Percentiles rank a stretch among this genome's conserved stretches.
phyloP scores from a whole-genome alignment of 2,888 invertebrate genomes.

The Congeria kusceri region DNA sequence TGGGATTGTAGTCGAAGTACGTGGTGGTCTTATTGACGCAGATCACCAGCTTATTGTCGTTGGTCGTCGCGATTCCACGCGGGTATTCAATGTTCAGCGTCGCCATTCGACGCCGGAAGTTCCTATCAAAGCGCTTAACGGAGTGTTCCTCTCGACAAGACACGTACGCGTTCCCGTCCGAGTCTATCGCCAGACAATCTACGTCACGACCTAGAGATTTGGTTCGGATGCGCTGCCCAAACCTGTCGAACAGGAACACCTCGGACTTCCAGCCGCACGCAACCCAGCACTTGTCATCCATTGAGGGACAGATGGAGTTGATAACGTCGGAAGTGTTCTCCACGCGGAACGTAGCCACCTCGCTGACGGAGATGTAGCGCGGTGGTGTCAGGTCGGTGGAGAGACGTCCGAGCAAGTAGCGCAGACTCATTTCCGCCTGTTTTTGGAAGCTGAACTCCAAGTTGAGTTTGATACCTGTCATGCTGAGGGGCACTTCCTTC shows the following conservation, averaged over 20 bases:
- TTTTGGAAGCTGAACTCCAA: constrained; percentile 53
- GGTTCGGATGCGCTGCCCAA: constrained; percentile 34
- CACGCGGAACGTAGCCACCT: constrained; percentile 64
- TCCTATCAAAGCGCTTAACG: constrained; percentile 51
- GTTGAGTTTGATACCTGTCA: constrained; percentile 50
- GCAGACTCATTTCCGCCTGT: constrained; percentile 60
- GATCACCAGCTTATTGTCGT: constrained; percentile 56
- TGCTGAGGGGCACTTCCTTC: constrained; percentile 49
- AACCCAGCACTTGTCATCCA: constrained; percentile 65
- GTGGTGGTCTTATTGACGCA: constrained; percentile 59
- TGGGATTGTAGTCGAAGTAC: constrained; percentile 56
- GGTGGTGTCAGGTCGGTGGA: constrained; percentile 61
- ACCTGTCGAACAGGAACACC: constrained; percentile 54
- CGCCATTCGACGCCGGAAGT: constrained; percentile 52
- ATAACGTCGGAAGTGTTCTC: constrained; percentile 63
- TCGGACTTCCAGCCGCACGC: constrained; percentile 65
- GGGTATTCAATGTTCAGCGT: constrained; percentile 59
- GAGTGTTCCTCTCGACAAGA: constrained; percentile 61
- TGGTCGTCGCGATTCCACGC: constrained; percentile 57
- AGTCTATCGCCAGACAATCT: constrained; percentile 57
- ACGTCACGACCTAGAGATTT: constrained; percentile 56
- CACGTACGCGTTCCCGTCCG: constrained; percentile 61
- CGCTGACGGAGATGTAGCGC: constrained; percentile 51
- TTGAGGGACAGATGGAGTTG: constrained; percentile 64
- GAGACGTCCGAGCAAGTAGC: constrained; percentile 56